phyloP scores from a whole-genome alignment of 2,888 invertebrate genomes.

The Stegana nigrithorax region DNA sequence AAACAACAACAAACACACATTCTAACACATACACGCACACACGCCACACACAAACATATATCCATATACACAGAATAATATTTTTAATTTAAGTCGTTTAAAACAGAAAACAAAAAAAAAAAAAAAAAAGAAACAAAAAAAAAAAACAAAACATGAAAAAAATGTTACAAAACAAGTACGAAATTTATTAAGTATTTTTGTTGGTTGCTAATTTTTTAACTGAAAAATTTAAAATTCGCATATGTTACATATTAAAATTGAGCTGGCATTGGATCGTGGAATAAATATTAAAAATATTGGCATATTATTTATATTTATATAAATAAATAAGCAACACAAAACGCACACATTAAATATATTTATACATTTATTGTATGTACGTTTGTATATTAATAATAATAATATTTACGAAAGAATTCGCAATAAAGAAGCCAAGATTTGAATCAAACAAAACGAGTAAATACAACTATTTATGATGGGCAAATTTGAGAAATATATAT shows the following conservation, averaged over 20 bases:
- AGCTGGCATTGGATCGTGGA: too few relatives aligned
- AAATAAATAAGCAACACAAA: not conserved
- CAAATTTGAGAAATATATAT: too few relatives aligned
- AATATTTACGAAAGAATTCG: too few relatives aligned
- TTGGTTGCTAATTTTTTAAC: constrained; percentile 22
- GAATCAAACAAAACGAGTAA: too few relatives aligned
- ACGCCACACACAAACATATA: constrained; percentile 56
- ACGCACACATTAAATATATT: constrained; percentile 13
- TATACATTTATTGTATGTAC: constrained; percentile 40
- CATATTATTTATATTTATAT: constrained; percentile 54
- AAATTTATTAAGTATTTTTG: constrained; percentile 14
- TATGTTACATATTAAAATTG: constrained; percentile 8
- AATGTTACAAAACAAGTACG: constrained; percentile 2
- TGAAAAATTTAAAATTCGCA: constrained; percentile 7
- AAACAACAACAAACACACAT: too few relatives aligned
- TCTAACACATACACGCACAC: constrained; percentile 29
- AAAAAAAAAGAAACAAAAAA: constrained; percentile 24
- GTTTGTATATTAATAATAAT: constrained; percentile 48
- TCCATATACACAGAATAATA: constrained; percentile 26
- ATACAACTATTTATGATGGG: too few relatives aligned
- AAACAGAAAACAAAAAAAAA: too few relatives aligned
- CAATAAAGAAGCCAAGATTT: too few relatives aligned
- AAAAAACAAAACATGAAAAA: constrained; percentile 22
- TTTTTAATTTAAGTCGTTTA: too few relatives aligned
- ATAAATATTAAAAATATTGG: too few relatives aligned